Base-by-base conservation (phyloP, 92 coral and sea anemone species). In the Hydrozoanthus gracilis region DNA sequence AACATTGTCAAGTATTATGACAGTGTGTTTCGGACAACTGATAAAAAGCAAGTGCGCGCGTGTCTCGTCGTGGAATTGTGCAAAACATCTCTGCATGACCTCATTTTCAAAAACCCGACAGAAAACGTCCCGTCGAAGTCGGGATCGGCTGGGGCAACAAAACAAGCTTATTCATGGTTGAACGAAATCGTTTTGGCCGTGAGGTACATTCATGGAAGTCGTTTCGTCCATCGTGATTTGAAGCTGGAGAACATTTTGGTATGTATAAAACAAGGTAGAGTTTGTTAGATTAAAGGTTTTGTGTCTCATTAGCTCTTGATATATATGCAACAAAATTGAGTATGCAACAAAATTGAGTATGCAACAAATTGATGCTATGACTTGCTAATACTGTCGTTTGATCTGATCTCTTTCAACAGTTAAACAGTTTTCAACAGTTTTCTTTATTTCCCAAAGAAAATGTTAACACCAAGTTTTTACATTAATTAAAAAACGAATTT, bases 231-330 rank as follows among this genome's bases (percentile, higher is more conserved):
- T 73, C 56, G 56, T 50, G 78, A 73, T 47, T 73, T 73, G 78
- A 73, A 73, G 78, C 18, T 73, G 11, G 78, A 73, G 11, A 73
- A 73, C 78, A 13, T 73, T 46, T 73, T 73, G 78, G 78, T 73
- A 73, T 12, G 78, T 73, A 73, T n/a, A n/a, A n/a, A n/a, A n/a
- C n/a, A n/a, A n/a, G n/a, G n/a, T n/a, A n/a, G n/a, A n/a, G n/a
- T n/a, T n/a, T n/a, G n/a, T n/a, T n/a, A n/a, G n/a, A n/a, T n/a
- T n/a, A n/a, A n/a, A n/a, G n/a, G n/a, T n/a, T n/a, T n/a, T n/a
- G n/a, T n/a, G n/a, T n/a, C n/a, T n/a, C n/a, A n/a, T n/a, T n/a
- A n/a, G n/a, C n/a, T n/a, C n/a, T n/a, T n/a, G n/a, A n/a, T n/a
- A n/a, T n/a, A n/a, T n/a, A n/a, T n/a, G n/a, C n/a, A n/a, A n/a